These are phyloP conservation scores for Pocillopora grandis DNA, from an alignment of 92 coral and sea anemone genomes.

Conservation along the genomic window DNA sequence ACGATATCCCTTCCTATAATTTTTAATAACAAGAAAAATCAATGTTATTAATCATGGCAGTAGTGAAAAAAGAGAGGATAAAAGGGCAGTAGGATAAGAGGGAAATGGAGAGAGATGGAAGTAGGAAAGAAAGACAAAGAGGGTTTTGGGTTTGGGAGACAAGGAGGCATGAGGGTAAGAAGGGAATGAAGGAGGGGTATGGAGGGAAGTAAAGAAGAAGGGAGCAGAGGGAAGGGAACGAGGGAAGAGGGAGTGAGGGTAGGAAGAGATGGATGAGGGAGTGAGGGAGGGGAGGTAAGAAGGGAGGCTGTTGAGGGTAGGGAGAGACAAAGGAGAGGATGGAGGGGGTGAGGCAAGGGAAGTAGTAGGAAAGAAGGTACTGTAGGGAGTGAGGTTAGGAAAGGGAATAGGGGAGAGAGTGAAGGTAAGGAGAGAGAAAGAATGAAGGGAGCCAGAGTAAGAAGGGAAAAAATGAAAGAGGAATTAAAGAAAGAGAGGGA, in stretches of 20 bases:
- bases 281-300: too few relatives aligned
- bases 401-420: too few relatives aligned
- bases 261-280: background rate
- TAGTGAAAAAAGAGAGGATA: background rate
- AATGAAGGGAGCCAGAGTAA: background rate
- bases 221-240: background rate
- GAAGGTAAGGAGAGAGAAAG: background rate
- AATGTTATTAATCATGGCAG: background rate
- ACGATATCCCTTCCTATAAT: constrained; percentile 68
- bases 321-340: background rate
- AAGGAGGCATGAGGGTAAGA: background rate
- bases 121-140: background rate
- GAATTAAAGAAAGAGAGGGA: background rate
- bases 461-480: background rate
- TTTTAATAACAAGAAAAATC: background rate
- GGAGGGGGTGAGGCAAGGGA: background rate
- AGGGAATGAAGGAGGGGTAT: background rate
- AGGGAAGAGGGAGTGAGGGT: background rate
- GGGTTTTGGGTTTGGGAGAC: background rate
- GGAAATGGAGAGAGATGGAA: background rate
- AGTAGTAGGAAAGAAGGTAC: background rate
- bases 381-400: background rate
- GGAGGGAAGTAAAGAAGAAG: too few relatives aligned
- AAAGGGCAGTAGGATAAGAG: background rate
- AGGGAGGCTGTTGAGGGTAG: background rate